Evolutionary conservation across 2,888 invertebrate genomes (phyloP).

Genomic region (Girardia tigrina): DNA sequence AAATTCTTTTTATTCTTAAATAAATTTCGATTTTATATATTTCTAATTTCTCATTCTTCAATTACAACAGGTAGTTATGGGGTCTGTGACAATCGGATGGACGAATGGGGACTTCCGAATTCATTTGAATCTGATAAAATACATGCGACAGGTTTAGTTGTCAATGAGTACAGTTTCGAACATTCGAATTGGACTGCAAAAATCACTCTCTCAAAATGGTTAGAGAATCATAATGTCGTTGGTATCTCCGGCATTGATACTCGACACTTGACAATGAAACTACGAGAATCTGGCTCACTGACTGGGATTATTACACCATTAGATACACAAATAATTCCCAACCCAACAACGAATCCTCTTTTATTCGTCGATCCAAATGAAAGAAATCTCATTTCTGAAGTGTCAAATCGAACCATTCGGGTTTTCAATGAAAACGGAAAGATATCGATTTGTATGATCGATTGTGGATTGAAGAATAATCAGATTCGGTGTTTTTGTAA

Average conservation of each 20-base stretch:
- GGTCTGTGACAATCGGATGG: slow-evolving; percentile 60
- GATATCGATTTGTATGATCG: slow-evolving; percentile 70
- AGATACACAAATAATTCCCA: slow-evolving; percentile 41
- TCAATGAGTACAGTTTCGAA: slow-evolving; percentile 58
- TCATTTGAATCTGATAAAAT: slow-evolving; percentile 80
- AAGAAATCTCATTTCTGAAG: slow-evolving; percentile 72
- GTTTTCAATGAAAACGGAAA: slow-evolving; percentile 61
- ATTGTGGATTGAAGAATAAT: slow-evolving; percentile 90
- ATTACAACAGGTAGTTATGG: slow-evolving; percentile 83
- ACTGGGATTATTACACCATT: slow-evolving; percentile 57
- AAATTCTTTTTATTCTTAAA: too few relatives aligned
- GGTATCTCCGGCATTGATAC: slow-evolving; percentile 70
- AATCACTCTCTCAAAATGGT: slow-evolving; percentile 70
- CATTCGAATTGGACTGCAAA: slow-evolving; percentile 66
- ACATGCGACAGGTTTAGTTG: slow-evolving; percentile 78
- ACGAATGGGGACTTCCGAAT: slow-evolving; percentile 59
- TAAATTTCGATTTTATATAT: too few relatives aligned
- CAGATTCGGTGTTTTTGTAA: slow-evolving; percentile 56
- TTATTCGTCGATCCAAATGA: slow-evolving; percentile 63
- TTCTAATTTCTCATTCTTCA: too few relatives aligned
- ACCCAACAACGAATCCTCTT: not conserved
- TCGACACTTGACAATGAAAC: slow-evolving; percentile 72
- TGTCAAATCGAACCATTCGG: slow-evolving; percentile 52
- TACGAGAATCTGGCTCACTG: slow-evolving; percentile 65
- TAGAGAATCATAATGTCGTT: slow-evolving; percentile 63